Percentiles rank a stretch among this genome's conserved stretches.
phyloP scores from a whole-genome alignment of 1,140 invertebrate genomes.

The Venustaconcha ellipsiformis region DNA sequence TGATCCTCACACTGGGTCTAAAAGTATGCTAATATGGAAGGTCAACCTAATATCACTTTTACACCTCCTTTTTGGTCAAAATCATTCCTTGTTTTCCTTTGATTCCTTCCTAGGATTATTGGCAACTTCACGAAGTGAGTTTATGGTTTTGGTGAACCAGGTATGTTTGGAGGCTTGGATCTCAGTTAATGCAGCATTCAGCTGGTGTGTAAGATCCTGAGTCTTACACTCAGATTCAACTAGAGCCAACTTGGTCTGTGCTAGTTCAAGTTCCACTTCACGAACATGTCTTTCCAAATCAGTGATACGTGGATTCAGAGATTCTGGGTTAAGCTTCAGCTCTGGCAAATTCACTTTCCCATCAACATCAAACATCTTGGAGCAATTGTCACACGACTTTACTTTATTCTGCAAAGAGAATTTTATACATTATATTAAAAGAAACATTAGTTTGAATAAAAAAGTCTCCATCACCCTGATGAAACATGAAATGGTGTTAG shows the following conservation, averaged over 20 bases:
- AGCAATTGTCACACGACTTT: slow-evolving; percentile 60
- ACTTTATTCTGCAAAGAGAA: slow-evolving; percentile 51
- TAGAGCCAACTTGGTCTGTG: slow-evolving; percentile 95
- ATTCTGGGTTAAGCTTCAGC: slow-evolving; percentile 42
- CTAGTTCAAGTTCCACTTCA: slow-evolving; percentile 94
- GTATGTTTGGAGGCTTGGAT: slow-evolving; percentile 81
- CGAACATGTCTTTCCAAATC: slow-evolving; percentile 75
- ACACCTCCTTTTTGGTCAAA: too few species aligned
- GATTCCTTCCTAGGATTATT: slow-evolving; percentile 57
- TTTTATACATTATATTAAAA: not conserved
- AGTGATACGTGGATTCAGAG: slow-evolving; percentile 51
- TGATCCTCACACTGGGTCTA: too few species aligned
- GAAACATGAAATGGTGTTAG: too few species aligned
- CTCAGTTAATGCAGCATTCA: slow-evolving; percentile 85
- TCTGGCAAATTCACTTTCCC: slow-evolving; percentile 55
- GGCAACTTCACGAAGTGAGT: slow-evolving; percentile 77
- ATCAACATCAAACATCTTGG: slow-evolving; percentile 56
- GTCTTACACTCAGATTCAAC: slow-evolving; percentile 96
- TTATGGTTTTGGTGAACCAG: slow-evolving; percentile 91
- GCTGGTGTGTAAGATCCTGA: slow-evolving; percentile 92
- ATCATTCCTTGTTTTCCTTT: slow-evolving; percentile 12
- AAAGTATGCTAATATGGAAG: too few species aligned
- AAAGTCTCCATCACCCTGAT: too few species aligned
- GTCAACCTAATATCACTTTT: too few species aligned
- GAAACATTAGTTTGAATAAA: too few species aligned